Base-by-base conservation (phyloP, 2,797 vertebrate species). In the Molossus molossus region DNA sequence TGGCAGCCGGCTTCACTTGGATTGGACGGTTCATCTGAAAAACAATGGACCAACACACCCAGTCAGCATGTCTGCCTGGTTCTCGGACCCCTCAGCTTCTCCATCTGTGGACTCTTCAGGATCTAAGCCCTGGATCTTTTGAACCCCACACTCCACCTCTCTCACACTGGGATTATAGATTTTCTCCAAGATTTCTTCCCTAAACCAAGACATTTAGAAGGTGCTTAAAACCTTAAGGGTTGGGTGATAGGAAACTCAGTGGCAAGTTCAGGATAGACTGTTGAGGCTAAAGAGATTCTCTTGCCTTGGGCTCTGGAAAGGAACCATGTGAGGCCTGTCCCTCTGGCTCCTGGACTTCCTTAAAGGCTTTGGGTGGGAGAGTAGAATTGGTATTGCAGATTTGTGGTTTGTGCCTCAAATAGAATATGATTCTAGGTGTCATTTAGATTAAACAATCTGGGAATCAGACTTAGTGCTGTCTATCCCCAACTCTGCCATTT, bases 21-120 rank as follows among this genome's bases (percentile, higher is more conserved):
- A 99, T 99, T 85, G 99, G 99, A 89, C 99, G 98, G 93, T 98
- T 99, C 98, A 99, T 99, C 99, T 99, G 98, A 96, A 98, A 98
- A 86, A 98, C 94, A 98, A 77, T 37, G 96, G 90, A 96, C 0
- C 5, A 96, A 92, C 94, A 94, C 69, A 96, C 12, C 40, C 0
- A 0, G 87, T 97, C 93, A 97, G 89, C 29, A 29, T 50, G 40
- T 62, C 48, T 23, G 60, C 62, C 67, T 83, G 76, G 69, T 9
- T 64, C 77, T 40, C 17, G 29, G 60, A 10, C 37, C 64, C 37
- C 48, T 67, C 0, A 0, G 11, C 9, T 73, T 91, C 45, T 79
- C 60, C 10, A 45, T 23, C 85, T 79, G 76, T 27, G 58, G 55
- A 37, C 18, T 29, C 29, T 80, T 73, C 29, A 37, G 73, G 23